Evolutionary conservation across 1,140 invertebrate genomes (phyloP).

Genomic region (Pygmarrhopalites habei): DNA sequence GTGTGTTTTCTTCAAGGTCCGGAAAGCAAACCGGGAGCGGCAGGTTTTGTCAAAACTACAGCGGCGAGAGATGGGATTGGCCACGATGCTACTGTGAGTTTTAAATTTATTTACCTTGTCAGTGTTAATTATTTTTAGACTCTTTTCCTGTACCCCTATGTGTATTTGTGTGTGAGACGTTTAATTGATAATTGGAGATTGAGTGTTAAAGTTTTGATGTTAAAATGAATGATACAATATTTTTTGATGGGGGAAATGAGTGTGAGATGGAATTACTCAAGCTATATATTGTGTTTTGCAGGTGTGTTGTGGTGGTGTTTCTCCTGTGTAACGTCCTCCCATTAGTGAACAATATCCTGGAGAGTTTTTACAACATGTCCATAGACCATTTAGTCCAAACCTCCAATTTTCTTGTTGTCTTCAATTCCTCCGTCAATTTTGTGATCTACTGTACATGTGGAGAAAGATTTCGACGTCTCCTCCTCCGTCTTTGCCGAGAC

Average conservation of each 20-base stretch:
- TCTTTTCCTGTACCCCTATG: too few relatives aligned
- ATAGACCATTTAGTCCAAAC: constrained; percentile 41
- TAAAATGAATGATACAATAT: too few relatives aligned
- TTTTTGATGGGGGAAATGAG: too few relatives aligned
- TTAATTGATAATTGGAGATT: too few relatives aligned
- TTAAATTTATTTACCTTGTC: too few relatives aligned
- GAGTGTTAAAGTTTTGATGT: too few relatives aligned
- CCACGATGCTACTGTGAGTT: constrained; percentile 85
- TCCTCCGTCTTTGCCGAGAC: constrained; percentile 33
- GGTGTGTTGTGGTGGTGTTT: constrained; percentile 89
- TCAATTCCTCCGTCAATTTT: constrained; percentile 58
- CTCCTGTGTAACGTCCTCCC: constrained; percentile 89
- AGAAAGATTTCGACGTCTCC: constrained; percentile 49
- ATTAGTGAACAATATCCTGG: constrained; percentile 78
- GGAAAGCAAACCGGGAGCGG: constrained; percentile 72
- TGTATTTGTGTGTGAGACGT: too few relatives aligned
- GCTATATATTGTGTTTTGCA: too few relatives aligned
- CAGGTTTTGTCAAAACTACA: constrained; percentile 61
- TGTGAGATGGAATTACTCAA: too few relatives aligned
- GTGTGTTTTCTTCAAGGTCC: constrained; percentile 53
- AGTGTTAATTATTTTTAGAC: too few relatives aligned
- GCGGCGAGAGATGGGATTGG: constrained; percentile 76
- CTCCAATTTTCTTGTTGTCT: constrained; percentile 53
- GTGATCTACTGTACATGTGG: constrained; percentile 58
- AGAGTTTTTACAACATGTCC: constrained; percentile 56